These are phyloP conservation scores for Petaurus breviceps DNA, from an alignment of 2,113 vertebrate species.

Conservation along the genomic window DNA sequence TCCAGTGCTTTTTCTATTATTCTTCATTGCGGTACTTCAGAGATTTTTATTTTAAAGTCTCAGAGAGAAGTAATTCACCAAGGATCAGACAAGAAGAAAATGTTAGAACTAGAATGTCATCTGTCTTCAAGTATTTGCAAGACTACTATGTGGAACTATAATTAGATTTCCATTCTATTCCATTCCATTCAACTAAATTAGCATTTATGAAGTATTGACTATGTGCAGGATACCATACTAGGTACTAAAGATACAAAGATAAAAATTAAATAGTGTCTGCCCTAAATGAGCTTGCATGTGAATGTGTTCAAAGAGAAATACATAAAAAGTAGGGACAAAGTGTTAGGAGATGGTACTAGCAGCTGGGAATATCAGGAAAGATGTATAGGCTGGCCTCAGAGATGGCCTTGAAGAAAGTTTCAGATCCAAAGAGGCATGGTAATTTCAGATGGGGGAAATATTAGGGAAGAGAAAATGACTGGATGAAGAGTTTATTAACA, in stretches of 20 bases:
- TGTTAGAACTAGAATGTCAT: neutral
- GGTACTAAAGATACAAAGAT: neutral
- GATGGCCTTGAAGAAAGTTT: neutral
- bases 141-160: neutral
- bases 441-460: neutral
- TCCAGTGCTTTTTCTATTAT: neutral
- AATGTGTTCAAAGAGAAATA: neutral
- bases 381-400: neutral
- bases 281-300: neutral
- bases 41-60: neutral
- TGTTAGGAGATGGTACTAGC: neutral
- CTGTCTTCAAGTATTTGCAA: neutral
- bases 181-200: neutral
- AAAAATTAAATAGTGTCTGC: neutral
- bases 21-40: neutral
- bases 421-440: neutral
- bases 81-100: neutral
- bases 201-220: neutral
- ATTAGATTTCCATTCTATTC: neutral
- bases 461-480: neutral
- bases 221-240: neutral
- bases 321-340: neutral
- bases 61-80: neutral
- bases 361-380: neutral
- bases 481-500: neutral